Percentiles rank a stretch among this genome's conserved stretches.
phyloP scores from a whole-genome alignment of 2,113 vertebrate species.

The Menidia beryllina region DNA sequence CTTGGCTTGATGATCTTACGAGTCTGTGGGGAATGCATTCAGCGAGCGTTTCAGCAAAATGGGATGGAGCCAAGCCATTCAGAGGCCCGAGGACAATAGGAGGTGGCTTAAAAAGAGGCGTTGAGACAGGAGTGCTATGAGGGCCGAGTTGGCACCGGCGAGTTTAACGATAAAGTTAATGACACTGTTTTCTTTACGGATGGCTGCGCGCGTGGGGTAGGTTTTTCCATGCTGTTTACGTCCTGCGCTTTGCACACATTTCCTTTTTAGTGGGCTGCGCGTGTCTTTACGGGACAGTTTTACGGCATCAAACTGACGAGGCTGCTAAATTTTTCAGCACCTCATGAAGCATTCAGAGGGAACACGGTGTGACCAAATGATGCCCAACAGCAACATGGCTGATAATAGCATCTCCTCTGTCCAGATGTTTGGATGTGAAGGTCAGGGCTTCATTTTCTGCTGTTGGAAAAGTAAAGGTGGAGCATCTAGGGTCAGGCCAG shows the following conservation, averaged over 20 bases:
- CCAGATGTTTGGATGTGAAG: background rate
- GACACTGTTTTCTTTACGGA: background rate
- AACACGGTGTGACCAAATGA: background rate
- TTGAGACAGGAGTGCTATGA: no score
- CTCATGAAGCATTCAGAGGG: constrained; percentile 8
- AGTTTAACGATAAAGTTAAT: background rate
- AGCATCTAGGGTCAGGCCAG: background rate
- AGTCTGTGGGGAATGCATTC: no score
- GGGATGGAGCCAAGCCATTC: no score
- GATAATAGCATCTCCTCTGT: background rate
- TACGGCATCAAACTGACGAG: background rate
- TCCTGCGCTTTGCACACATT: background rate
- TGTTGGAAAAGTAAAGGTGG: background rate
- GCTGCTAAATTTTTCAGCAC: no score
- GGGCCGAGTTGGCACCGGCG: background rate
- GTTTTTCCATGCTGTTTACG: background rate
- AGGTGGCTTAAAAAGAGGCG: no score
- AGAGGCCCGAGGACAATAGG: no score
- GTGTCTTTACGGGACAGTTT: background rate
- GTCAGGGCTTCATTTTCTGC: background rate
- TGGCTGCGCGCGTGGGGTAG: background rate
- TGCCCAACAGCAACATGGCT: constrained; percentile 18
- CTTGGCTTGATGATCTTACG: no score
- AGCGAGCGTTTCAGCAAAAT: no score
- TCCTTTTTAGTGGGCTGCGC: background rate